phyloP scores from a whole-genome alignment of 2,113 vertebrate genomes.

The Plestiodon gilberti region DNA sequence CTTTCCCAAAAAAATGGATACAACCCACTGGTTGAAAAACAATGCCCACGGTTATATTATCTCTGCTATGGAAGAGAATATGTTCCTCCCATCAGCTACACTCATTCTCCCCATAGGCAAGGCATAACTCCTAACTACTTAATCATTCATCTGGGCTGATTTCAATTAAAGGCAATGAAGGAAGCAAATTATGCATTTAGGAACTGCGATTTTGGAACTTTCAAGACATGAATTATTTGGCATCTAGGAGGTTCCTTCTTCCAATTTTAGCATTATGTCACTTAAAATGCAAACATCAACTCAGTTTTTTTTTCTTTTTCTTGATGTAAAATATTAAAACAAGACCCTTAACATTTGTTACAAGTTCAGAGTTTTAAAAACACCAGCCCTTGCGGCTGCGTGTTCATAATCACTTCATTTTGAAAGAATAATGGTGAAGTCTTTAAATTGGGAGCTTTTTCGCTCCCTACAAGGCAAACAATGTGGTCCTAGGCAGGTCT shows the following conservation, averaged over 20 bases:
- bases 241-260: neutral
- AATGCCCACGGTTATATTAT: neutral
- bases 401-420: neutral
- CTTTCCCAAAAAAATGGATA: too few species aligned
- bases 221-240: neutral
- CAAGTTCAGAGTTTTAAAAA: neutral
- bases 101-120: neutral
- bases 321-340: neutral
- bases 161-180: conserved; percentile 12
- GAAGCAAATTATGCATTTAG: neutral
- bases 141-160: neutral
- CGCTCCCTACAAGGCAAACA: too few species aligned
- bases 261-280: neutral
- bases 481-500: too few species aligned
- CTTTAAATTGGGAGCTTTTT: neutral
- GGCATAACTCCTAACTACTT: neutral
- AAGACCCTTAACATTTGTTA: neutral
- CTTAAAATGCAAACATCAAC: conserved; percentile 3
- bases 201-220: neutral
- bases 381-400: neutral
- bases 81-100: neutral
- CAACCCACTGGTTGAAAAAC: too few species aligned
- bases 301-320: conserved; percentile 17
- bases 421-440: neutral
- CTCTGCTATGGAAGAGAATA: neutral